These are phyloP conservation scores for Centrocercus urophasianus DNA, from an alignment of 2,113 vertebrate species.

Conservation along the genomic window DNA sequence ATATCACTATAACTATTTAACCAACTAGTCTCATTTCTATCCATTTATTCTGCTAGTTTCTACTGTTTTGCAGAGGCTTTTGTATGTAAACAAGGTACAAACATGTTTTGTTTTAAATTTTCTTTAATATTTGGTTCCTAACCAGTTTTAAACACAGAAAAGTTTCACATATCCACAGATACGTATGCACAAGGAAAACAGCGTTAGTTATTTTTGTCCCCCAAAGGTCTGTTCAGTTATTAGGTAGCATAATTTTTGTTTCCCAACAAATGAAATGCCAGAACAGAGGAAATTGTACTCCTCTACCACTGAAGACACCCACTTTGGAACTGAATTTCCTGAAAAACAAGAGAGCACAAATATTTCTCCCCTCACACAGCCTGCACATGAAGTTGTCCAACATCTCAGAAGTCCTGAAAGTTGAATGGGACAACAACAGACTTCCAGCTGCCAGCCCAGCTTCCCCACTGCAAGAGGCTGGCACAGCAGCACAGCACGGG, in stretches of 20 bases:
- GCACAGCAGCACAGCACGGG: background rate
- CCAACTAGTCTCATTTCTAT: background rate
- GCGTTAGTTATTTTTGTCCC: background rate
- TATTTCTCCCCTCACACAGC: background rate
- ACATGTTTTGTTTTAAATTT: background rate
- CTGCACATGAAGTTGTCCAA: background rate
- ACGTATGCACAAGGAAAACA: background rate
- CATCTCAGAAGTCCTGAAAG: background rate
- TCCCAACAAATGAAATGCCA: background rate
- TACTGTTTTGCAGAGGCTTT: background rate
- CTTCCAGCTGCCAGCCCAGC: background rate
- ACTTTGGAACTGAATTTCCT: background rate
- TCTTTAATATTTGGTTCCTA: conserved; percentile 43
- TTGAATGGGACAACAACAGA: background rate
- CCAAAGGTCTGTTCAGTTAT: background rate
- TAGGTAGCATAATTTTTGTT: background rate
- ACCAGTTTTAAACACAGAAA: conserved; percentile 25
- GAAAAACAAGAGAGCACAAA: background rate
- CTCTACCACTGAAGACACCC: background rate
- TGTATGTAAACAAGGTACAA: conserved; percentile 14
- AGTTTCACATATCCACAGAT: background rate
- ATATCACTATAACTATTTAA: background rate
- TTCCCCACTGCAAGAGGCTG: background rate
- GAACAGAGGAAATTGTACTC: background rate
- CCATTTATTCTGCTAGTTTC: conserved; percentile 49